These are phyloP conservation scores for Mycalesis mineus DNA, from an alignment of 2,888 invertebrate species.

Conservation along the genomic window DNA sequence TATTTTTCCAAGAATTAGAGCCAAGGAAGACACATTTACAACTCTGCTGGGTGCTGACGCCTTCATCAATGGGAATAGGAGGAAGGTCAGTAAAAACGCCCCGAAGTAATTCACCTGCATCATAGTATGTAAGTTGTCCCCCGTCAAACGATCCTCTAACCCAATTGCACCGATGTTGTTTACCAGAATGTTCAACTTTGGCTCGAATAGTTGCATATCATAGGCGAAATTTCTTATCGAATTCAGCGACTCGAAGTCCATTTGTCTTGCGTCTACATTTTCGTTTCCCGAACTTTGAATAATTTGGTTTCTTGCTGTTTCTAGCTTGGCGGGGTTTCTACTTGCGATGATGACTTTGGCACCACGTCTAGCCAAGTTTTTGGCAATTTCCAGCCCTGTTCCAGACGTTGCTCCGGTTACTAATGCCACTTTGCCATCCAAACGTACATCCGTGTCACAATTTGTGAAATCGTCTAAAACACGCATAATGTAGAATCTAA, in stretches of 20 bases:
- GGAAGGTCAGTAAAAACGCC: conserved; percentile 52
- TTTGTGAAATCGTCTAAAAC: conserved; percentile 41
- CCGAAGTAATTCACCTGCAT: conserved; percentile 78
- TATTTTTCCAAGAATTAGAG: conserved; percentile 82
- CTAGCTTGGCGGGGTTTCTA: conserved; percentile 53
- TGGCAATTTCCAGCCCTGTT: conserved; percentile 56
- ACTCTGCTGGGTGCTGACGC: conserved; percentile 55
- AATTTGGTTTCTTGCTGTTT: conserved; percentile 41
- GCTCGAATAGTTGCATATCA: conserved; percentile 66
- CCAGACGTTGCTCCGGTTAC: conserved; percentile 61
- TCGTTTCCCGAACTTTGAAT: conserved; percentile 39
- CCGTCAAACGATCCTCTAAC: conserved; percentile 61
- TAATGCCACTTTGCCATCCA: conserved; percentile 58
- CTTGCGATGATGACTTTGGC: conserved; percentile 78
- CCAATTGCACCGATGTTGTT: conserved; percentile 72
- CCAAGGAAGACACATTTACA: conserved; percentile 63
- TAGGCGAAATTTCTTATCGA: conserved; percentile 79
- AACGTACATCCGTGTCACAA: conserved; percentile 44
- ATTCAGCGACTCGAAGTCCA: conserved; percentile 72
- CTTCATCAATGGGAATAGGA: conserved; percentile 51
- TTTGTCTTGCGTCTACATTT: conserved; percentile 47
- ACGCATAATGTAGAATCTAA: conserved; percentile 5
- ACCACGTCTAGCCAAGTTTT: conserved; percentile 66
- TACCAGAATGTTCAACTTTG: conserved; percentile 63
- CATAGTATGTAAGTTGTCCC: conserved; percentile 79